A percentile compares a stretch with the other conserved stretches of the same genome.
These are phyloP conservation scores for Phalanger gymnotis DNA, from an alignment of 2,797 vertebrate genomes.

Conservation along the genomic window DNA sequence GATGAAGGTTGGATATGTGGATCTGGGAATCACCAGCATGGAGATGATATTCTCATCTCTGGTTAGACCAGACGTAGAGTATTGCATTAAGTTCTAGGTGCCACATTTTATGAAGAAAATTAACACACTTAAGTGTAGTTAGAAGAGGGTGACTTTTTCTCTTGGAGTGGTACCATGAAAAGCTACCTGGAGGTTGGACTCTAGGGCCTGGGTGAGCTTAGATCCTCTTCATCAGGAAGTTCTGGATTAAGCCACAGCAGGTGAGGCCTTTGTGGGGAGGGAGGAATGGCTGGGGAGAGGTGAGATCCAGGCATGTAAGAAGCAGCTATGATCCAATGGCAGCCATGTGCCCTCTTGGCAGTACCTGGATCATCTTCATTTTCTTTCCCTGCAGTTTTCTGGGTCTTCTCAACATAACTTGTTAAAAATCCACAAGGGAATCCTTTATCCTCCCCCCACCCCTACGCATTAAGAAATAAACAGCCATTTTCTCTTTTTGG, in stretches of 20 bases:
- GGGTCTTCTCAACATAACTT: neutral
- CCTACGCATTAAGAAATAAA: constrained; percentile 35
- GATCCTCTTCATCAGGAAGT: neutral
- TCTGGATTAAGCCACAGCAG: neutral
- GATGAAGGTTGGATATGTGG: neutral
- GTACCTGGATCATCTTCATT: neutral
- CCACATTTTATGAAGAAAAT: neutral
- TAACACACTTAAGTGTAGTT: neutral
- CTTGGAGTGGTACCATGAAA: neutral
- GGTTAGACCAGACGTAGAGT: neutral
- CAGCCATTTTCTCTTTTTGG: constrained; percentile 40
- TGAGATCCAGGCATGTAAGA: neutral
- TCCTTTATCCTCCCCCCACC: neutral
- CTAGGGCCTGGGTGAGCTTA: neutral
- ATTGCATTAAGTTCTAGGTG: neutral
- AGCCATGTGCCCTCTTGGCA: neutral
- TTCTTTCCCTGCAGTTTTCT: neutral
- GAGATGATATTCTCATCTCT: neutral
- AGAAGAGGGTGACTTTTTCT: neutral
- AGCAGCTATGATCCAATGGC: neutral
- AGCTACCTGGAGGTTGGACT: neutral
- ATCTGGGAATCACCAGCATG: neutral
- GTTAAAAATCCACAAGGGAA: constrained; percentile 10
- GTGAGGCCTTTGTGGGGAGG: neutral
- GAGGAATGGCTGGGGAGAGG: neutral